A percentile compares a stretch with the other conserved stretches of the same genome.
These are phyloP conservation scores for Hemicrepidius hirtus DNA, from an alignment of 2,888 invertebrate genomes.

Conservation along the genomic window DNA sequence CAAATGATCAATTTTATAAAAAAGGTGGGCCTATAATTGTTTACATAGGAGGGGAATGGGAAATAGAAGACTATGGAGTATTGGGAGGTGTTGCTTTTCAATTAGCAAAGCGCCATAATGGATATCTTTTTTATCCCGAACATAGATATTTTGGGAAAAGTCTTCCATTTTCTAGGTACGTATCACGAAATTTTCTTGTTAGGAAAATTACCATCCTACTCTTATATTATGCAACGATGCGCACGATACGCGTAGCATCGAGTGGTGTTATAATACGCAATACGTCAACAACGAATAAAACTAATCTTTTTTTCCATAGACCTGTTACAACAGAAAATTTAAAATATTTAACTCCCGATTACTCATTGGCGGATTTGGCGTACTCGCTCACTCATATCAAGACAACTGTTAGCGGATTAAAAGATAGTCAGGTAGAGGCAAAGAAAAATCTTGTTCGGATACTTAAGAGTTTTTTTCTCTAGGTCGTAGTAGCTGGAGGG, in stretches of 20 bases:
- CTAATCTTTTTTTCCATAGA: slow-evolving; percentile 22
- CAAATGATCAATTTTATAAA: slow-evolving; percentile 72
- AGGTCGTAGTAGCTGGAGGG: slow-evolving; percentile 74
- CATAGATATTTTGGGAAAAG: slow-evolving; percentile 89
- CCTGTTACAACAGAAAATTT: slow-evolving; percentile 65
- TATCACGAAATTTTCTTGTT: too few species aligned
- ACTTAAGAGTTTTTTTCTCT: neutral
- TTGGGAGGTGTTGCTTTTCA: slow-evolving; percentile 78
- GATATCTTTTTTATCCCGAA: slow-evolving; percentile 83
- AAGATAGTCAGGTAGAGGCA: slow-evolving; percentile 66
- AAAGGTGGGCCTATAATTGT: slow-evolving; percentile 78
- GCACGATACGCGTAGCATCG: too few species aligned
- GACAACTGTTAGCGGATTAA: slow-evolving; percentile 62
- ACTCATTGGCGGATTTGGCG: slow-evolving; percentile 71
- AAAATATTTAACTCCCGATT: slow-evolving; percentile 68
- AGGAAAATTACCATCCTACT: too few species aligned
- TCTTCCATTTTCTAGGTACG: slow-evolving; percentile 73
- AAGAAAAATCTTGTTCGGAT: too few species aligned
- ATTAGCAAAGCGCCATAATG: slow-evolving; percentile 76
- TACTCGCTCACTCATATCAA: slow-evolving; percentile 66
- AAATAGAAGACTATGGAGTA: slow-evolving; percentile 76
- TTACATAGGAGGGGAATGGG: slow-evolving; percentile 85
- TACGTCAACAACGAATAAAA: neutral
- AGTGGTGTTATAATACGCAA: too few species aligned
- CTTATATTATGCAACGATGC: too few species aligned